phyloP scores from a whole-genome alignment of 2,888 invertebrate genomes.

The Nasonovia ribisnigri region DNA sequence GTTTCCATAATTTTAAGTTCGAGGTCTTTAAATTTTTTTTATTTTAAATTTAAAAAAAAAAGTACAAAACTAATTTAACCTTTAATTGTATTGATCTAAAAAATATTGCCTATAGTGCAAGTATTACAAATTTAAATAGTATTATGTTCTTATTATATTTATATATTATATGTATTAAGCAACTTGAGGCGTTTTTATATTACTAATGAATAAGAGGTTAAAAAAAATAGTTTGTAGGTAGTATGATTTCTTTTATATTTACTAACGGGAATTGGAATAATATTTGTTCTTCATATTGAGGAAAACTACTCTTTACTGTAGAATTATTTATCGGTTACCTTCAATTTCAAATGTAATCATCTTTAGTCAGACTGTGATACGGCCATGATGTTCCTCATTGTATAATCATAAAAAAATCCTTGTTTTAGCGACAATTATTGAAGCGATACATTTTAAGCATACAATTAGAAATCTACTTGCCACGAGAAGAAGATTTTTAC shows the following conservation, averaged over 20 bases:
- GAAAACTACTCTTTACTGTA: constrained; percentile 46
- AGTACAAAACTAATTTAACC: not conserved
- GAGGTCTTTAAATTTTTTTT: not conserved
- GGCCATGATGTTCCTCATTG: constrained; percentile 56
- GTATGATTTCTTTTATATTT: not conserved
- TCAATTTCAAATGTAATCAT: constrained; percentile 35
- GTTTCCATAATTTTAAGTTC: constrained; percentile 19
- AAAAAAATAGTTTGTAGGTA: not conserved
- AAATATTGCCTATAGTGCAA: not conserved
- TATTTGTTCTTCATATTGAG: not conserved
- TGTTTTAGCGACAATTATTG: constrained; percentile 39
- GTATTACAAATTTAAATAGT: not conserved
- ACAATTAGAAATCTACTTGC: constrained; percentile 53
- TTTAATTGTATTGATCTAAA: not conserved
- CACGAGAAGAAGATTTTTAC: constrained; percentile 34
- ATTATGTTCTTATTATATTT: not conserved
- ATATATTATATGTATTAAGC: not conserved
- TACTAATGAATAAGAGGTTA: not conserved
- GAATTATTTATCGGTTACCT: constrained; percentile 34
- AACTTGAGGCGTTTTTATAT: not conserved
- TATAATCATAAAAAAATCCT: constrained; percentile 52
- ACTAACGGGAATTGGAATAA: constrained; percentile 11
- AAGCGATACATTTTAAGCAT: constrained; percentile 43
- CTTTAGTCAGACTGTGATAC: constrained; percentile 10
- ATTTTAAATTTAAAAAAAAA: not conserved